Evolutionary conservation across 1,140 invertebrate genomes (phyloP).

Genomic region (Branchinecta lindahli): DNA sequence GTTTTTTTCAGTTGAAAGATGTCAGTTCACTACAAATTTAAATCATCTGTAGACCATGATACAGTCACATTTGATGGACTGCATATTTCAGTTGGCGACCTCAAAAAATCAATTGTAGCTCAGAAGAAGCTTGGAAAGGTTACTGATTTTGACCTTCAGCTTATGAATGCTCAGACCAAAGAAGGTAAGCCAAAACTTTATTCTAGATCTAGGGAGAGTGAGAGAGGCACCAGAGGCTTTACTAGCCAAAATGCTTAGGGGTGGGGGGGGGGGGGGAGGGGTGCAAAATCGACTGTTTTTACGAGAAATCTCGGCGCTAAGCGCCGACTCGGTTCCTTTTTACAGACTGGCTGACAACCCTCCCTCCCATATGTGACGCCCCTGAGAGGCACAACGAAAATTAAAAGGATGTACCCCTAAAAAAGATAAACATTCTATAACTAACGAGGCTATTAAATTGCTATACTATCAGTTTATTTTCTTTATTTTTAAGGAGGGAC

Average conservation of each 20-base stretch:
- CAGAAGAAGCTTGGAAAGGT: conserved; percentile 87
- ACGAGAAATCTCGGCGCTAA: no score
- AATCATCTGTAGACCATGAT: conserved; percentile 83
- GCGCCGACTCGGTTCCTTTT: no score
- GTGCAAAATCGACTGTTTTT: no score
- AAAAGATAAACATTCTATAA: conserved; percentile 13
- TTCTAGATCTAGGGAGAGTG: neutral
- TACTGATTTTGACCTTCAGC: conserved; percentile 85
- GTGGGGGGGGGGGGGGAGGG: no score
- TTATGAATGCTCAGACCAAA: conserved; percentile 94
- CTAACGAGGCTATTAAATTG: conserved; percentile 15
- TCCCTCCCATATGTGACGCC: no score
- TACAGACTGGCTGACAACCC: no score
- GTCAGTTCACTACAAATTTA: conserved; percentile 98
- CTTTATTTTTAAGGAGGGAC: no score
- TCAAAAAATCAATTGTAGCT: conserved; percentile 86
- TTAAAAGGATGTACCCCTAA: neutral
- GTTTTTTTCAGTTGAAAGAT: conserved; percentile 34
- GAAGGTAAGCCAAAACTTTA: conserved; percentile 49
- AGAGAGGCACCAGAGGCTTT: conserved; percentile 16
- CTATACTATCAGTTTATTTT: neutral
- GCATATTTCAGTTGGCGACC: conserved; percentile 81
- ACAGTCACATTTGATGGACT: conserved; percentile 93
- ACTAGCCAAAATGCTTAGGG: no score
- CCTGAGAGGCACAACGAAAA: no score